Percentiles rank a stretch among this genome's conserved stretches.
These are phyloP conservation scores for Eristalis tenax DNA, from an alignment of 2,888 invertebrate species.

Conservation along the genomic window DNA sequence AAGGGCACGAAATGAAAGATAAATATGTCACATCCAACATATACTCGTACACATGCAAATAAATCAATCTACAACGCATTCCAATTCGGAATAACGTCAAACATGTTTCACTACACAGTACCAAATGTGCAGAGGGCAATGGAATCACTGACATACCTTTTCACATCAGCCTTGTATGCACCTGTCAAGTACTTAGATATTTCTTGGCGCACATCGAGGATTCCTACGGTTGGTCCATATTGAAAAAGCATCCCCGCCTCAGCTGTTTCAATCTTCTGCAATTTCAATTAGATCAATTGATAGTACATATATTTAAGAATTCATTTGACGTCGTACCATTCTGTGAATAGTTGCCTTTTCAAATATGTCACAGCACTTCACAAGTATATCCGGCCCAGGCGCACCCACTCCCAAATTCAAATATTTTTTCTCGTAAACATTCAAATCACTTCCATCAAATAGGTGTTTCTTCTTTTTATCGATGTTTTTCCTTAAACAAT, in stretches of 20 bases:
- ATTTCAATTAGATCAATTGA: not conserved
- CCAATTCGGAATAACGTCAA: not conserved
- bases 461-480: conserved; percentile 80
- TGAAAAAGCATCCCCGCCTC: conserved; percentile 81
- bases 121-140: not conserved
- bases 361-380: conserved; percentile 81
- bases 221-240: conserved; percentile 83
- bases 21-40: not conserved
- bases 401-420: conserved; percentile 83
- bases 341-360: conserved; percentile 82
- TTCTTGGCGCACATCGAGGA: conserved; percentile 81
- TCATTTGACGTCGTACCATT: conserved; percentile 77
- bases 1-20: not conserved
- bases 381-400: conserved; percentile 83
- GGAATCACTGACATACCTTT: conserved; percentile 76
- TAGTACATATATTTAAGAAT: not conserved
- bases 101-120: not conserved
- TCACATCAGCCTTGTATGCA: conserved; percentile 81
- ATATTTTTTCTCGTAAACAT: conserved; percentile 81
- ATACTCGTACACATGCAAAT: too few relatives aligned
- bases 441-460: conserved; percentile 81
- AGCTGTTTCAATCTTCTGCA: conserved; percentile 75
- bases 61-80: too few relatives aligned
- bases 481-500: conserved; percentile 54
- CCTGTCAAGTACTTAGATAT: conserved; percentile 81